Evolutionary conservation across 1,140 invertebrate species (phyloP).

Genomic region (Caerostris darwini): DNA sequence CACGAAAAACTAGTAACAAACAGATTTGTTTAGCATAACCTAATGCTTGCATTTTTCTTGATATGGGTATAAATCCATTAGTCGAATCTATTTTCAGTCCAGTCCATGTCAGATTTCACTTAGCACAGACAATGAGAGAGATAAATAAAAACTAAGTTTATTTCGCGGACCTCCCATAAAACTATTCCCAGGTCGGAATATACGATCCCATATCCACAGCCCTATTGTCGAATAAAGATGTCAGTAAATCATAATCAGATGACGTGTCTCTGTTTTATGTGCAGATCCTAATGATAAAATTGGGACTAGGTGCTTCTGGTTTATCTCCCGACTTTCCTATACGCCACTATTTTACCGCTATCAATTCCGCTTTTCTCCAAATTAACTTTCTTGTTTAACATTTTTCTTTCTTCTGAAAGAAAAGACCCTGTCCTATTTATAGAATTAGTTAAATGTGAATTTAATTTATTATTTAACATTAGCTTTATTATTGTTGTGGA

Average conservation of each 20-base stretch:
- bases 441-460: background rate
- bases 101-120: background rate
- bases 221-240: slow-evolving; percentile 45
- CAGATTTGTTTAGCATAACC: too few species aligned
- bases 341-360: background rate
- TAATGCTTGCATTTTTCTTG: too few species aligned
- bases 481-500: too few species aligned
- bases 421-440: background rate
- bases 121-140: background rate
- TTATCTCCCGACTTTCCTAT: slow-evolving; percentile 20
- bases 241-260: slow-evolving; percentile 51
- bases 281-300: slow-evolving; percentile 54
- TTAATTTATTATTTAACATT: too few species aligned
- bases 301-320: slow-evolving; percentile 19
- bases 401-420: background rate
- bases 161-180: background rate
- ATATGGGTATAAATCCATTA: too few species aligned
- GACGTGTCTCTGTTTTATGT: slow-evolving; percentile 59
- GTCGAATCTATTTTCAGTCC: background rate
- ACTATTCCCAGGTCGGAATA: slow-evolving; percentile 44
- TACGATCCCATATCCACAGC: background rate
- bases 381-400: background rate
- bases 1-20: too few species aligned
- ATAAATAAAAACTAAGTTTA: slow-evolving; percentile 31
- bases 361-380: background rate